These are phyloP conservation scores for Drosophila pachea DNA, from an alignment of 1,140 invertebrate genomes.

Conservation along the genomic window DNA sequence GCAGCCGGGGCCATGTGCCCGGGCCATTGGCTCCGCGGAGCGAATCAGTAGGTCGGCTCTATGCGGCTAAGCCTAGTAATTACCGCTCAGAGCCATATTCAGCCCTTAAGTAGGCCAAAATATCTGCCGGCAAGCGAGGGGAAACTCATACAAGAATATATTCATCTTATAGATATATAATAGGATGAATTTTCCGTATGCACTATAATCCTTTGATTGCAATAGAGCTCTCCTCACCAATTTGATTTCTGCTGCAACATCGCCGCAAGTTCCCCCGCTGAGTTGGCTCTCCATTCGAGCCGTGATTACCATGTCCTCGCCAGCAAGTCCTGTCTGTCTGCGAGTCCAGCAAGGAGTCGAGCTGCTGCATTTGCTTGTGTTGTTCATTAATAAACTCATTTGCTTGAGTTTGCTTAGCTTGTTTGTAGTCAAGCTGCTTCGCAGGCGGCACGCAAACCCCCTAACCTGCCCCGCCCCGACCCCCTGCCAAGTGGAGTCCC, in stretches of 20 bases:
- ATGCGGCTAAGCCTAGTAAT: slow-evolving; percentile 28
- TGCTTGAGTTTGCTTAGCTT: slow-evolving; percentile 52
- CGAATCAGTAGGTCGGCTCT: neutral
- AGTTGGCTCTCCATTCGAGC: too few relatives aligned
- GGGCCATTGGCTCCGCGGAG: slow-evolving; percentile 1
- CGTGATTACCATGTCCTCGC: too few relatives aligned
- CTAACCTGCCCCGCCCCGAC: too few relatives aligned
- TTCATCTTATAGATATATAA: too few relatives aligned
- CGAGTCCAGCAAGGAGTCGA: neutral
- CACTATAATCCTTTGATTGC: too few relatives aligned
- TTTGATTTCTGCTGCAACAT: too few relatives aligned
- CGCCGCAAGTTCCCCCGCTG: too few relatives aligned
- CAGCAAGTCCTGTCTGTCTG: too few relatives aligned
- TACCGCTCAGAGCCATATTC: slow-evolving; percentile 23
- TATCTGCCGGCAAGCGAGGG: neutral
- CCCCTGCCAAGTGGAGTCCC: slow-evolving; percentile 16
- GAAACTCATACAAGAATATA: too few relatives aligned
- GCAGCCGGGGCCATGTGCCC: slow-evolving; percentile 31
- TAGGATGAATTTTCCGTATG: too few relatives aligned
- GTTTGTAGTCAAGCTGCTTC: slow-evolving; percentile 13
- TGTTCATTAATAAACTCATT: slow-evolving; percentile 75
- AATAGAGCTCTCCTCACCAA: too few relatives aligned
- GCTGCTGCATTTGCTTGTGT: slow-evolving; percentile 34
- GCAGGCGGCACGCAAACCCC: slow-evolving; percentile 41
- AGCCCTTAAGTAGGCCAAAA: neutral